Base-by-base conservation (phyloP, 2,797 vertebrate species). In the Alauda arvensis region DNA sequence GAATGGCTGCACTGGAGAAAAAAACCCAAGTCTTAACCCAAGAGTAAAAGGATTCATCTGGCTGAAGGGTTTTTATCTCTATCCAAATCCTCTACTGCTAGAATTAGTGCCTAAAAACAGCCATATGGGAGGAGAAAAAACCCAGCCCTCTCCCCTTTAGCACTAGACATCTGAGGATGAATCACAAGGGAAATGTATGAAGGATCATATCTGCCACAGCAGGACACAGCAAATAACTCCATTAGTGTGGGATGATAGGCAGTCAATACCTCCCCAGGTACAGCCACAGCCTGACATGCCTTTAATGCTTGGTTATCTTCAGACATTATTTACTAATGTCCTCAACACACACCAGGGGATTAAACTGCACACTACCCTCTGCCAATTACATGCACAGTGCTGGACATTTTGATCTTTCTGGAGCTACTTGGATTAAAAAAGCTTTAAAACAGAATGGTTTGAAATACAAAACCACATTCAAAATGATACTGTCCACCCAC, bases 201-300 rank as follows among this genome's bases (percentile, higher is more conserved):
- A 83, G 85, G 71, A 91, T 92, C 24, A 19, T 85, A 87, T 94
- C 87, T 91, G 59, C 61, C 80, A 79, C 87, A 79, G 87, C 80
- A 91, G 80, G 87, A 70, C 2, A 3, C 85, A 92, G 75, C 43
- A 91, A 90, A 91, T 7, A 77, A 62, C 57, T 42, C 85, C 31
- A 55, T 56, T 84, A 88, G 63, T 19, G 61, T 33, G 39, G 53
- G 31, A 84, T 85, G 84, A 82, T 12, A 49, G 75, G 71, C 42
- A 79, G 91, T 83, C 81, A 85, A 67, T 65, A 89, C 62, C 65
- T 91, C 68, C 74, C 78, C 55, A 83, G 67, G 74, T 72, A 81
- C 40, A 89, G 25, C 46, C 53, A 57, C 21, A 85, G 62, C 68
- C 52, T 61, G 40, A 45, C 37, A 42, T 4, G 53, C 71, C 3